Evolutionary conservation across 1,140 invertebrate species (phyloP), one percentile per base, ranked within the genome.

Genomic region (Zaprionus kolodkinae): DNA sequence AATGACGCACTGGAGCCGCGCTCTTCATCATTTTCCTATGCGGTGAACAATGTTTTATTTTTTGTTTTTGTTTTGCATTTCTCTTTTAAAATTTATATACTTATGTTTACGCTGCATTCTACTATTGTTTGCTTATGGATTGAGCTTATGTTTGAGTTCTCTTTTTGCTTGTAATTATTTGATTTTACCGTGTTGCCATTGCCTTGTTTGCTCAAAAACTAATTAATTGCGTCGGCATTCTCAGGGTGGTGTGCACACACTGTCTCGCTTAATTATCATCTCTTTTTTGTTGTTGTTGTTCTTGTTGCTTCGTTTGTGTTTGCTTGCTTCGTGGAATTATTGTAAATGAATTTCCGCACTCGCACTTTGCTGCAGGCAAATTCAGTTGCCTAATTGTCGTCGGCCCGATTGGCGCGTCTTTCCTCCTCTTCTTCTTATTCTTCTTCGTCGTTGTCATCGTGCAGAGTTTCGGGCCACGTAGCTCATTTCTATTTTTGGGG

Each of bases 11-110:
- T 92, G 91, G 91, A 91, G 73, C 74, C 82, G 68, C 91, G 91
- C 70, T 91, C 91, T 62, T 92, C 87, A 57, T 92, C 90, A 63
- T 92, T 91, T 60, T 81, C 90, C 72, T 91, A 83, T 78, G 77
- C 77, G 91, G 90, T 92, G 83, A 91, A 79, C 77, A 75, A 50
- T 50, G 45, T 50, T 50, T 50, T 30, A 2, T 30, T 30, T 50
- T 63, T 60, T 63, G 61, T 75, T 43, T 55, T 17, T 27, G 1
- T 40, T 38, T 36, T 33, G 5, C 17, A 13, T 21, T 17, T 38
- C 11, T 15, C 45, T 35, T 57, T 70, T 56, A 9, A 9, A 9
- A 35, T 35, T 59, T 63, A 9, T 33, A 30, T 2, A 3, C 45
- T 55, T 45, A 57, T 36, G 59, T 17, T 66, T 38, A 15, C 50